Conservation (phyloP, 30 jellyfish, hydroid and myxozoan genomes). For the Rhopilema esculentum region DNA sequence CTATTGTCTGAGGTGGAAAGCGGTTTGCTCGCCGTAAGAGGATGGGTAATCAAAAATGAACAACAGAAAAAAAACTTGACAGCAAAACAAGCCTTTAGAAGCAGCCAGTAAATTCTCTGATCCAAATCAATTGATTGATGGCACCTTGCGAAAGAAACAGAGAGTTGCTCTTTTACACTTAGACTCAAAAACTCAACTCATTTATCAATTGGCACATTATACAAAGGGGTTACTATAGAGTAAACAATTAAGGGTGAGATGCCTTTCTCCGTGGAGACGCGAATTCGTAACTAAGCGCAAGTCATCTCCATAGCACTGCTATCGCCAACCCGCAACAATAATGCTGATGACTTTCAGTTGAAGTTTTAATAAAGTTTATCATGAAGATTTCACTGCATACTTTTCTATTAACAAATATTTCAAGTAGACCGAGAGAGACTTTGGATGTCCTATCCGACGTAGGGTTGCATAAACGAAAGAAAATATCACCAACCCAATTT, state of each 20-base stretch:
- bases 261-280: constrained; percentile 31
- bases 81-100: not conserved
- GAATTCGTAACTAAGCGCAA: constrained; percentile 37
- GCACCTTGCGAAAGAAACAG: not conserved
- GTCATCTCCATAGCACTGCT: constrained; percentile 10
- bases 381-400: too few species aligned
- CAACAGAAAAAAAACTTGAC: not conserved
- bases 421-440: too few species aligned
- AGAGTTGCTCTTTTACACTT: not conserved
- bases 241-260: not conserved
- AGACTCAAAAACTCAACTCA: too few species aligned
- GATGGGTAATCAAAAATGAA: not conserved
- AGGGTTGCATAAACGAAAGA: too few species aligned
- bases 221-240: not conserved
- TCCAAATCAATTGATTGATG: not conserved
- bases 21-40: constrained; percentile 10
- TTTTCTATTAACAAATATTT: too few species aligned
- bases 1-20: constrained; percentile 6
- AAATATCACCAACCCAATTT: too few species aligned
- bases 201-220: not conserved
- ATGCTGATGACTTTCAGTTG: too few species aligned
- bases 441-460: too few species aligned
- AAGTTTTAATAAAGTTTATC: too few species aligned
- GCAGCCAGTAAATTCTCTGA: not conserved
- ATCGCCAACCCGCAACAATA: too few species aligned